Evolutionary conservation across 2,888 invertebrate genomes (phyloP), one percentile per base, ranked within the genome.

Genomic region (Exocentrus adspersus): DNA sequence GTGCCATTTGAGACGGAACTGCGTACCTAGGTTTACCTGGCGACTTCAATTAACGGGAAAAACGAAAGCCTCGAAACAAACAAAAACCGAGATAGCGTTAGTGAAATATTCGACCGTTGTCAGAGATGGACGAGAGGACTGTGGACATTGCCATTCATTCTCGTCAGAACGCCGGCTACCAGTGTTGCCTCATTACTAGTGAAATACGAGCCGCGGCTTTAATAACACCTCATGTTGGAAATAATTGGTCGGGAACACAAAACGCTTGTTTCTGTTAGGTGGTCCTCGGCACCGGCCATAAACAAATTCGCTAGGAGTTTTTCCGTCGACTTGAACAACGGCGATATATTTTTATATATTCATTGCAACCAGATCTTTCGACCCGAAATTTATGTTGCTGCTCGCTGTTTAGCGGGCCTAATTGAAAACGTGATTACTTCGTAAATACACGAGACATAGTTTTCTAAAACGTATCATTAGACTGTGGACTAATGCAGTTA

Each of bases 201-300:
- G 79, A 80, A 80, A 80, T 79, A 78, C 79, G 80, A 80, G 77
- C 76, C 73, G 75, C 76, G 74, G 75, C 76, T 78, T 65, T 78
- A 79, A 79, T 79, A 80, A 80, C 80, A 80, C 79, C 79, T 80
- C 78, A 75, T 79, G 79, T 79, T 77, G 77, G 74, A 78, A 79
- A 80, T 80, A 80, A 80, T 80, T 80, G 80, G 79, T 74, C 76
- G 77, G 77, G 74, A 75, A 79, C 79, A 78, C 79, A 78, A 79
- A 79, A 80, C 75, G 77, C 79, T 78, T 79, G 79, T 80, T 78
- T 78, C 75, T 76, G 76, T 78, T 77, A 76, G 77, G 79, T 77
- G 78, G 79, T 79, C 78, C 71, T 67, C 64, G 10, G 46, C 30
- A 12, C 7, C 57, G 57, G 57, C 32, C 54, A 54, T 54, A 57